Percentiles rank a stretch among this genome's conserved stretches.
These are phyloP conservation scores for Aeoliscus strigatus DNA, from an alignment of 2,797 vertebrate genomes.

Conservation along the genomic window DNA sequence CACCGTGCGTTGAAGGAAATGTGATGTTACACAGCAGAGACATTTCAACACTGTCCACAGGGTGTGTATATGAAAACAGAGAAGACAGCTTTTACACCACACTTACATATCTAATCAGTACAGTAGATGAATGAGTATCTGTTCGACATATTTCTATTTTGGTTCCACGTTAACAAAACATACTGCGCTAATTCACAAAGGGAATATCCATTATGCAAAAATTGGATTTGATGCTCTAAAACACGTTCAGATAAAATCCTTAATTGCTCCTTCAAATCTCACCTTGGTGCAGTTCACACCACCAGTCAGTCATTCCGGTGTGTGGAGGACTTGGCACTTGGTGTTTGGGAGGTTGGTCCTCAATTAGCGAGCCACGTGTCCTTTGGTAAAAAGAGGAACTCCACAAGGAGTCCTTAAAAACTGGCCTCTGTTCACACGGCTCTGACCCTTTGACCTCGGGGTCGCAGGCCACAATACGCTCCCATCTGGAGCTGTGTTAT, in stretches of 20 bases:
- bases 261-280: slow-evolving; percentile 9
- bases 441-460: slow-evolving; percentile 49
- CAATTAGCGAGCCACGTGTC: slow-evolving; percentile 71
- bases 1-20: no score
- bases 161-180: no score
- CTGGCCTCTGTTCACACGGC: slow-evolving; percentile 47
- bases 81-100: no score
- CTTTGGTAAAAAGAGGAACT: slow-evolving; percentile 62
- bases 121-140: no score
- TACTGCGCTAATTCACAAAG: no score
- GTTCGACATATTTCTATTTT: no score
- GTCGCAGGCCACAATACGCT: slow-evolving; percentile 60
- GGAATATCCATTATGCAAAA: no score
- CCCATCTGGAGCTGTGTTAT: slow-evolving; percentile 57
- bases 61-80: no score
- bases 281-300: slow-evolving; percentile 34
- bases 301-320: slow-evolving; percentile 46
- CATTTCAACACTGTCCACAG: no score
- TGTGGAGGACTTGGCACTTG: slow-evolving; percentile 53
- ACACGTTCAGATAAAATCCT: not conserved
- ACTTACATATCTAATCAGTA: no score
- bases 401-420: slow-evolving; percentile 60
- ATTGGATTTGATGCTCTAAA: not conserved
- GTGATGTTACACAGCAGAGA: no score
- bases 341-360: slow-evolving; percentile 49